Conservation (phyloP, 2,113 vertebrate species). For the Artemisiospiza belli region DNA sequence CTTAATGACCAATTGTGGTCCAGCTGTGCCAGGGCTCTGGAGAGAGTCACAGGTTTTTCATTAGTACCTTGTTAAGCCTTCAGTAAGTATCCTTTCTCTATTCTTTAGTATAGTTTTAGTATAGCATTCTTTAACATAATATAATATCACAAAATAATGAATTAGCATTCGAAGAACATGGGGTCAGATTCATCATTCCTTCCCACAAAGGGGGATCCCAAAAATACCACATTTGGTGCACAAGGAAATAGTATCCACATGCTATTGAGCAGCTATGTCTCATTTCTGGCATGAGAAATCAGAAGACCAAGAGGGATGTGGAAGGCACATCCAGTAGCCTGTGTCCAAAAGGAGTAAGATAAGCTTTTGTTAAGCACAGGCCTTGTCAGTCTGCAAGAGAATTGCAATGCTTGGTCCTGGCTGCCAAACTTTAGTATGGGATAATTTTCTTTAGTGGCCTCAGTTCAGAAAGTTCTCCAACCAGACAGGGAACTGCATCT, state of each 20-base stretch:
- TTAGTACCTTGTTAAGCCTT: no score
- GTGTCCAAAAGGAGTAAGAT: background rate
- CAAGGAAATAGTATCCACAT: background rate
- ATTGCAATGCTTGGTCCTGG: accelerated
- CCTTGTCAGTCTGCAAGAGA: background rate
- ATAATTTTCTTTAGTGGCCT: background rate
- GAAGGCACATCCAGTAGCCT: background rate
- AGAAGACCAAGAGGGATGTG: background rate
- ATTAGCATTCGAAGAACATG: no score
- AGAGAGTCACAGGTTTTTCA: no score
- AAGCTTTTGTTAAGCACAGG: background rate
- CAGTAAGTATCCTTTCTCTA: no score
- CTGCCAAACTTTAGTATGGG: background rate
- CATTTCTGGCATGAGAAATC: background rate
- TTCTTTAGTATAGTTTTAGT: no score
- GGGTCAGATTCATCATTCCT: no score
- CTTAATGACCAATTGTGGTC: no score
- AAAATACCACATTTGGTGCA: background rate
- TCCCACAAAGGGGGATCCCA: no score
- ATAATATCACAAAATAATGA: no score
- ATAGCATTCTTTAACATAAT: no score
- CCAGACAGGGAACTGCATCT: background rate
- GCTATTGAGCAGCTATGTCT: background rate
- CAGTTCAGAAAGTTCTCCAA: background rate
- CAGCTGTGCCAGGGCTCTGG: no score